Evolutionary conservation across 1,140 invertebrate species (phyloP).

Genomic region (Calosoma granatense): DNA sequence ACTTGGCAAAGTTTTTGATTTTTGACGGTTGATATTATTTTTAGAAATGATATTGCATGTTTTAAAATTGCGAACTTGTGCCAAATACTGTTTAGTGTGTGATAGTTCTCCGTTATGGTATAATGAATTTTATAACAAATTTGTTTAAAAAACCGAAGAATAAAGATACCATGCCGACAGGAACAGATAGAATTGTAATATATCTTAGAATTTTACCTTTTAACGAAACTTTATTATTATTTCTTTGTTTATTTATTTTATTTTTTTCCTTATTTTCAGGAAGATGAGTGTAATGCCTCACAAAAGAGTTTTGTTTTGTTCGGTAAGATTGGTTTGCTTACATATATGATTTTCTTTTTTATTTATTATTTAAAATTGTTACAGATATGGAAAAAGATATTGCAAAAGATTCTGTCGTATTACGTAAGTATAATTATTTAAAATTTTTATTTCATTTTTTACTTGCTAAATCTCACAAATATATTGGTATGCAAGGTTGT

Average conservation of each 20-base stretch:
- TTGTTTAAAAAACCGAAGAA: not conserved
- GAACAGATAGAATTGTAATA: too few species aligned
- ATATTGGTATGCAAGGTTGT: too few species aligned
- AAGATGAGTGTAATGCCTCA: not conserved
- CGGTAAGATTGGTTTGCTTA: too few species aligned
- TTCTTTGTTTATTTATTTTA: not conserved
- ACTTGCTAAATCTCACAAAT: too few species aligned
- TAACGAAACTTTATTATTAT: too few species aligned
- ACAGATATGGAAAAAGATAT: not conserved
- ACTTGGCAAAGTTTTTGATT: constrained; percentile 1
- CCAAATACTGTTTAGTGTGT: not conserved
- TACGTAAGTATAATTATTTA: not conserved
- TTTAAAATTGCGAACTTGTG: not conserved
- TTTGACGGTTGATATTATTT: not conserved
- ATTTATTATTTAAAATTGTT: too few species aligned
- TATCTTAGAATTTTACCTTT: too few species aligned
- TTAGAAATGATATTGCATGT: not conserved
- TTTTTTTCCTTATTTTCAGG: not conserved
- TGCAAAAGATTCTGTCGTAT: not conserved
- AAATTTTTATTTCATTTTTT: too few species aligned
- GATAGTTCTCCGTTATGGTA: not conserved
- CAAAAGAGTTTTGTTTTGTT: not conserved
- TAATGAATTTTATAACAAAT: not conserved
- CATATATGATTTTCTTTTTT: too few species aligned
- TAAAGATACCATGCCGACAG: not conserved